Percentiles rank a stretch among this genome's conserved stretches.
Evolutionary conservation across 2,797 vertebrate species (phyloP).

Genomic region (Bovichtus variegatus): DNA sequence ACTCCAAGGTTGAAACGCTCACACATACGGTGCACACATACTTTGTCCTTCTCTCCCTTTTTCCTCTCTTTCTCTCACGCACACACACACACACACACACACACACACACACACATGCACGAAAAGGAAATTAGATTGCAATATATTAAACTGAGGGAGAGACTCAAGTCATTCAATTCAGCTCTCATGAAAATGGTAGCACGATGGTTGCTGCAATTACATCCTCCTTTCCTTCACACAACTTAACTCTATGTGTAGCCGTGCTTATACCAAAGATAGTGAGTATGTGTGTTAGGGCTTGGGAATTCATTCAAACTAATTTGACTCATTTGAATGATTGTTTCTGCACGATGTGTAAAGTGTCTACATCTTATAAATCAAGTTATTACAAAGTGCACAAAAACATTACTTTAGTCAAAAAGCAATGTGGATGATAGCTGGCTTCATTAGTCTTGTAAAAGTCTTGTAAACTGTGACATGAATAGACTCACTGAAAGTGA

Average conservation of each 20-base stretch:
- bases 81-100: neutral
- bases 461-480: neutral
- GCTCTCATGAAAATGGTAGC: neutral
- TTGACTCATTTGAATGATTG: no score
- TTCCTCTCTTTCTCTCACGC: neutral
- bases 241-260: neutral
- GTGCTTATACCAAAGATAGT: neutral
- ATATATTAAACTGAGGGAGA: neutral
- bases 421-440: neutral
- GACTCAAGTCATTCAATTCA: conserved; percentile 19
- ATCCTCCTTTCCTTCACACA: neutral
- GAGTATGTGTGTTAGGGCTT: neutral
- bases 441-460: neutral
- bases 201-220: neutral
- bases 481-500: no score
- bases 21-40: conserved; percentile 30
- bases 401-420: neutral
- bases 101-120: neutral
- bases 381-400: neutral
- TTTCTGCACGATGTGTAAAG: neutral
- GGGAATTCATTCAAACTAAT: neutral
- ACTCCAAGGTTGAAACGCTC: conserved; percentile 58
- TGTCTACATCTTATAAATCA: neutral
- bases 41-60: neutral
- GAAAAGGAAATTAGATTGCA: neutral